Percentiles rank a stretch among this genome's conserved stretches.
These are phyloP conservation scores for Ectropis grisescens DNA, from an alignment of 1,140 invertebrate species.

Conservation along the genomic window DNA sequence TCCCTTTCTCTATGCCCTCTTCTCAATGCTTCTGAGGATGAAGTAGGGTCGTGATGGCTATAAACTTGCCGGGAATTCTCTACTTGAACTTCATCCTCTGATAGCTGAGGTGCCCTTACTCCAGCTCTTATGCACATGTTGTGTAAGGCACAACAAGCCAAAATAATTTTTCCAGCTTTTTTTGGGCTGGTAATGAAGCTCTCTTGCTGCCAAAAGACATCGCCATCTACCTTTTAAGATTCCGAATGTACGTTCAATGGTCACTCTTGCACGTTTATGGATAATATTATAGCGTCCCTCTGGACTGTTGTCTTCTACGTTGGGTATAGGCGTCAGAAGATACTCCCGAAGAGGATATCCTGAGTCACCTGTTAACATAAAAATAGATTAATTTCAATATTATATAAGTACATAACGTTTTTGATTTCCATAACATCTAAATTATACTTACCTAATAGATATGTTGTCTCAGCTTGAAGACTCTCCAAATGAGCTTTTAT, in stretches of 20 bases:
- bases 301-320: background rate
- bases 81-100: too few species aligned
- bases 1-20: too few species aligned
- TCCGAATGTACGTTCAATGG: conserved; percentile 2
- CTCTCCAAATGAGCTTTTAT: too few species aligned
- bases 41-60: too few species aligned
- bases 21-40: too few species aligned
- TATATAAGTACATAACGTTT: too few species aligned
- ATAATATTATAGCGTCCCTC: background rate
- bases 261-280: background rate
- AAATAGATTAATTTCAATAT: too few species aligned
- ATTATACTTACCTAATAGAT: too few species aligned
- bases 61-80: too few species aligned
- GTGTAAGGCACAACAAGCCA: conserved; percentile 2
- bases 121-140: background rate
- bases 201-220: conserved; percentile 1
- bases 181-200: background rate
- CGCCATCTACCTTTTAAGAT: conserved; percentile 2
- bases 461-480: too few species aligned
- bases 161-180: conserved; percentile 1
- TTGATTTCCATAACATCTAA: too few species aligned
- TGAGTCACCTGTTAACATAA: background rate
- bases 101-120: too few species aligned
- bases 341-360: background rate
- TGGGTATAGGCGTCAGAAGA: background rate